Conservation (phyloP, 2,113 vertebrate genomes). For the Alces alces region DNA sequence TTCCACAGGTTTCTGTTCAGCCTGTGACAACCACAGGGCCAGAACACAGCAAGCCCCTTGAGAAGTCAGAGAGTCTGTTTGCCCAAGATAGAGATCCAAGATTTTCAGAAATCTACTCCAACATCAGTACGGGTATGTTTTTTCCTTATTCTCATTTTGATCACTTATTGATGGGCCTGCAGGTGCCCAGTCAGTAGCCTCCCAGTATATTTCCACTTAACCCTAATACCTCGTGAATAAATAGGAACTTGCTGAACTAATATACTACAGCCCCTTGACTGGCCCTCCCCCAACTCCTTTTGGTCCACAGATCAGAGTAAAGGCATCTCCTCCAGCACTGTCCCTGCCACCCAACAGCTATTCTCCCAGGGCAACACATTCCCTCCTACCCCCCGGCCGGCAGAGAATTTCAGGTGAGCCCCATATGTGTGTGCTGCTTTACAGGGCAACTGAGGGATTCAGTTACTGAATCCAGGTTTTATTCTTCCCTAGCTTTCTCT, state of each 20-base stretch:
- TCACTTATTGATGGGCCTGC: background rate
- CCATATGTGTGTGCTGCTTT: conserved; percentile 59
- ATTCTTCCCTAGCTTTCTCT: conserved; percentile 50
- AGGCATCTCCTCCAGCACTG: conserved; percentile 82
- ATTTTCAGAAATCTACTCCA: conserved; percentile 81
- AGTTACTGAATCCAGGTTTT: background rate
- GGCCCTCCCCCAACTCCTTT: conserved; percentile 37
- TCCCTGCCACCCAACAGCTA: conserved; percentile 84
- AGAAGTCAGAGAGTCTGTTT: conserved; percentile 86
- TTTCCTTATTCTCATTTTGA: background rate
- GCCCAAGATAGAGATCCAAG: conserved; percentile 79
- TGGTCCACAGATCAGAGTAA: conserved; percentile 87
- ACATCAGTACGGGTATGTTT: conserved; percentile 74
- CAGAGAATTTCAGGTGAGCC: conserved; percentile 90
- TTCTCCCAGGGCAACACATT: conserved; percentile 88
- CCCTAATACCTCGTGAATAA: background rate
- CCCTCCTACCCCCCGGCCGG: conserved; percentile 77
- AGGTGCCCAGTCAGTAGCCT: background rate
- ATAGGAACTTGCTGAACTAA: conserved; percentile 47
- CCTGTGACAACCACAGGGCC: conserved; percentile 79
- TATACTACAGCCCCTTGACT: conserved; percentile 59
- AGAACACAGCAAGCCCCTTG: conserved; percentile 87
- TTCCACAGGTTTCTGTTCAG: conserved; percentile 86
- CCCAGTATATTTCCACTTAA: conserved; percentile 1
- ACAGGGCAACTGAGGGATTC: background rate